phyloP scores from a whole-genome alignment of 2,888 invertebrate species.

The Morpho deidamia region DNA sequence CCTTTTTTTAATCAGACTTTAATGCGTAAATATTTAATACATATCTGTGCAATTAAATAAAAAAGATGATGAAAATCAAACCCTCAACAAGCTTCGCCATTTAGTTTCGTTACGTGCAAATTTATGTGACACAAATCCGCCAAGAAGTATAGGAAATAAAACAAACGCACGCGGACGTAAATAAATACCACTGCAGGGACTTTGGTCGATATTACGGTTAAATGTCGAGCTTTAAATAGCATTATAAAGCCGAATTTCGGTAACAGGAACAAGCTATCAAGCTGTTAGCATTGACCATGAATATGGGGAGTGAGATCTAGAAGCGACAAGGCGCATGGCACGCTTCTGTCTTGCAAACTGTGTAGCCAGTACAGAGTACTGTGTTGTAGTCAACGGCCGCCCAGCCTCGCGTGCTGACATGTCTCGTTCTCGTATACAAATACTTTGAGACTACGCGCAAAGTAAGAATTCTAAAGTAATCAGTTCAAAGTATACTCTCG shows the following conservation, averaged over 20 bases:
- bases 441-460: conserved; percentile 13
- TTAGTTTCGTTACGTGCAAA: neutral
- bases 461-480: conserved; percentile 28
- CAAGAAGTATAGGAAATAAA: conserved; percentile 1
- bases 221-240: neutral
- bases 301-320: conserved; percentile 31
- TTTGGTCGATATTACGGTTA: neutral
- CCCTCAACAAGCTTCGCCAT: neutral
- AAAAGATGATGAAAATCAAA: too few species aligned
- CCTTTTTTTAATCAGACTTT: too few species aligned
- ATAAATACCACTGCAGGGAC: conserved; percentile 6
- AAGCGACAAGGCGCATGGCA: conserved; percentile 38
- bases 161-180: neutral
- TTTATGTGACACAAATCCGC: conserved; percentile 4
- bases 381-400: conserved; percentile 43
- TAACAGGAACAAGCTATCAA: conserved; percentile 35
- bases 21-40: too few species aligned
- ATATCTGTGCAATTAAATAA: too few species aligned
- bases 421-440: conserved; percentile 37
- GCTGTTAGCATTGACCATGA: conserved; percentile 61
- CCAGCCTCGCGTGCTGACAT: conserved; percentile 58
- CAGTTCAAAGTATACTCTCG: conserved; percentile 33
- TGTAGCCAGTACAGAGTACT: conserved; percentile 33
- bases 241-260: conserved; percentile 30
- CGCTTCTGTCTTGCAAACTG: conserved; percentile 25